Base-by-base conservation (phyloP, 2,888 invertebrate genomes). In the Platycheirus albimanus region DNA sequence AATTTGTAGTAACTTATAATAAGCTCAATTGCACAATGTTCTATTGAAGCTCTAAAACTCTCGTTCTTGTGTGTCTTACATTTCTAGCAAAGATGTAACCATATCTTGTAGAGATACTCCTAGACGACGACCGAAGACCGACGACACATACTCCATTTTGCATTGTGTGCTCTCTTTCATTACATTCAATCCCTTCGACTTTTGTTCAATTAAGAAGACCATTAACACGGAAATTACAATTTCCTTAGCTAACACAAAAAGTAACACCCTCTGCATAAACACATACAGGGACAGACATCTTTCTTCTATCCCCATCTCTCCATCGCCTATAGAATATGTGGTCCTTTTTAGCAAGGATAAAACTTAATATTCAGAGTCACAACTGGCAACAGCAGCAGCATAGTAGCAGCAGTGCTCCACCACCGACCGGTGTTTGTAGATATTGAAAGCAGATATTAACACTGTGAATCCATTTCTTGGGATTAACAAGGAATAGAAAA, bases 1-100 rank as follows among this genome's bases (percentile, higher is more conserved):
- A 83, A 83, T 83, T 83, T 83, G 83, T 83, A 83, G 78, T 83
- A 83, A 83, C 83, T 83, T 83, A 69, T 83, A 83, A 83, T 83
- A 69, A 83, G 83, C 78, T 72, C 78, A 69, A 83, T 83, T 77
- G 72, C 56, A 43, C 72, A 77, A 64, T 49, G 54, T 67, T 49
- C 19, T 49, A 77, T 51, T 66, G 67, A 72, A 67, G 36, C 17
- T 43, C 52, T 66, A 43, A 63, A 54, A 36, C 24, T 30, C 47
- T 10, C 43, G 30, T 45, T 30, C 45, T 19, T 13, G 5, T 47
- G n/a, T 6, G n/a, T 13, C 24, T 41, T 33, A 8, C 30, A 8
- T 2, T 15, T 52, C 10, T 45, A 13, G 64, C 54, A 64, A 38
- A 56, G 64, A 56, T 52, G 47, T 54, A 56, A 30, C 56, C 56